These are phyloP conservation scores for Elephantulus edwardii DNA, from an alignment of 2,113 vertebrate species.

Conservation along the genomic window DNA sequence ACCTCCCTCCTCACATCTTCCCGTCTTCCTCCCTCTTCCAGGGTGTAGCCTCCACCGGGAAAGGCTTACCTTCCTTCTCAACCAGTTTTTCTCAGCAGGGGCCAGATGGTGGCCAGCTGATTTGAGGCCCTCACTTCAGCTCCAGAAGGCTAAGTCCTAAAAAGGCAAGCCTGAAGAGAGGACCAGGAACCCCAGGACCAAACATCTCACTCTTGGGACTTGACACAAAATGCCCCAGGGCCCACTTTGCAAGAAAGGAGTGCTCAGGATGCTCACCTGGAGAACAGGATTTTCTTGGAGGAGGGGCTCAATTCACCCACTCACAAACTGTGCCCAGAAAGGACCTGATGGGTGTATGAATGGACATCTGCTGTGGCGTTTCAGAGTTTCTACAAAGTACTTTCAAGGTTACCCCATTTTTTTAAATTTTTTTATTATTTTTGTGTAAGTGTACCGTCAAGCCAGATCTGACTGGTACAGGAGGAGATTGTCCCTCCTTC, in stretches of 20 bases:
- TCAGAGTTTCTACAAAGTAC: background rate
- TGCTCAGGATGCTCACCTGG: background rate
- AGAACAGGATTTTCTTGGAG: background rate
- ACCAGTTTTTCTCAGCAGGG: background rate
- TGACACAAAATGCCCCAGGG: background rate
- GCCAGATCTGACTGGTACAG: too few relatives aligned
- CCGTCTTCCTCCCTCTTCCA: too few relatives aligned
- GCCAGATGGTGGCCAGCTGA: background rate
- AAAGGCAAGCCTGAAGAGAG: background rate
- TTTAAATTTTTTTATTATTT: too few relatives aligned
- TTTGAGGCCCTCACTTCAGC: too few relatives aligned
- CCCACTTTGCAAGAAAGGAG: background rate
- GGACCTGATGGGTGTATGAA: background rate
- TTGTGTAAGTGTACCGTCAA: too few relatives aligned
- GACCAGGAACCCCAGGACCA: background rate
- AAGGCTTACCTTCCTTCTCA: background rate
- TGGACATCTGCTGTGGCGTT: fast-evolving
- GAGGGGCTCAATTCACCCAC: background rate
- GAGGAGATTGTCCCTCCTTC: too few relatives aligned
- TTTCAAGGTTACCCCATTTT: background rate
- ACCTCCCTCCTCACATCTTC: background rate
- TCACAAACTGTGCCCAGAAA: background rate
- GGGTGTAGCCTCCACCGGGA: background rate
- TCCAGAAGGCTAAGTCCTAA: too few relatives aligned
- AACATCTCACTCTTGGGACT: background rate